phyloP scores from a whole-genome alignment of 2,888 invertebrate species.

The Cyrtodaria siliqua region DNA sequence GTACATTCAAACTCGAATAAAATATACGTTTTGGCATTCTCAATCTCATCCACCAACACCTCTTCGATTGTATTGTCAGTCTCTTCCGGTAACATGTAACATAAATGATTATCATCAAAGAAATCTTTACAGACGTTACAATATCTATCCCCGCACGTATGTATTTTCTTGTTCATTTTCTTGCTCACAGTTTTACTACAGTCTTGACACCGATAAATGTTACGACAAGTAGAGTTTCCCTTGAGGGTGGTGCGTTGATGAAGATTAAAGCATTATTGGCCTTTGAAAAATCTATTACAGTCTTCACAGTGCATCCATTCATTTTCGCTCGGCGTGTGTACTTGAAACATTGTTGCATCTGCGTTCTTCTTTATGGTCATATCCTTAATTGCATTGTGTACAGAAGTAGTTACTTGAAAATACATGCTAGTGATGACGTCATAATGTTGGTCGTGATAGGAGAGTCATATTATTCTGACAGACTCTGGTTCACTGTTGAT shows the following conservation, averaged over 20 bases:
- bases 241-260: constrained; percentile 11
- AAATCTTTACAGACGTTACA: constrained; percentile 24
- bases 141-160: constrained; percentile 23
- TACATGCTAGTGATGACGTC: constrained; percentile 36
- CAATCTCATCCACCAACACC: constrained; percentile 10
- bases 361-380: constrained; percentile 31
- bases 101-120: constrained; percentile 23
- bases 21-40: constrained; percentile 26
- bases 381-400: constrained; percentile 34
- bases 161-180: constrained; percentile 7
- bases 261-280: constrained; percentile 16
- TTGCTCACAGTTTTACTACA: constrained; percentile 26
- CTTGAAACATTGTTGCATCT: constrained; percentile 25
- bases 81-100: constrained; percentile 28
- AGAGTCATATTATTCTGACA: constrained; percentile 16
- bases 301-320: constrained; percentile 21
- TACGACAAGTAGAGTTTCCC: constrained; percentile 32
- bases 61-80: constrained; percentile 5
- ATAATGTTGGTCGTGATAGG: constrained; percentile 21
- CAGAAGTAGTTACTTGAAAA: constrained; percentile 29
- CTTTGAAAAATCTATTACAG: constrained; percentile 20
- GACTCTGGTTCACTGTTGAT: constrained; percentile 28
- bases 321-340: constrained; percentile 3
- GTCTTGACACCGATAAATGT: constrained; percentile 7
- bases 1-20: constrained; percentile 54